phyloP scores from a whole-genome alignment of 1,140 invertebrate species.

The Oscheius sp. region DNA sequence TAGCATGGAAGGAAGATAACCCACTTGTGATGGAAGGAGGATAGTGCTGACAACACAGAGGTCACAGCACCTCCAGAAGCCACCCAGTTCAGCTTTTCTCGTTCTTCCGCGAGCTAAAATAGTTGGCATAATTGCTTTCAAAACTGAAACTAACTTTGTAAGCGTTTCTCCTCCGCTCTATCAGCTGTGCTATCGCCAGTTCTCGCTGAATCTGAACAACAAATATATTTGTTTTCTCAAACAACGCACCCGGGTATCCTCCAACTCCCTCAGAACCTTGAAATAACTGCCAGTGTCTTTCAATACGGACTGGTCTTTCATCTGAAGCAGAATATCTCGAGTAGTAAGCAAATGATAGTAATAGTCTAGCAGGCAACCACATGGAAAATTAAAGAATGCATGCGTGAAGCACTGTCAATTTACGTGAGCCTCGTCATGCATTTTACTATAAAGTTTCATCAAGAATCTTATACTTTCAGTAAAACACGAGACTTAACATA shows the following conservation, averaged over 20 bases:
- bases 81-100: slow-evolving; percentile 29
- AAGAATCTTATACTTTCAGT: too few relatives aligned
- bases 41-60: not conserved
- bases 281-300: not conserved
- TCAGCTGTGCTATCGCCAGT: slow-evolving; percentile 16
- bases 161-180: slow-evolving; percentile 12
- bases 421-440: too few relatives aligned
- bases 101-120: slow-evolving; percentile 20
- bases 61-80: slow-evolving; percentile 12
- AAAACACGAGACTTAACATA: too few relatives aligned
- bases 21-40: slow-evolving; percentile 24
- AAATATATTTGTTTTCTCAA: not conserved
- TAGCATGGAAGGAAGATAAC: not conserved
- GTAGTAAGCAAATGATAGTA: too few relatives aligned
- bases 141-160: not conserved
- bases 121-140: not conserved
- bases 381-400: too few relatives aligned
- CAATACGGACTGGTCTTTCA: too few relatives aligned
- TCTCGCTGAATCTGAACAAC: slow-evolving; percentile 17
- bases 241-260: slow-evolving; percentile 6
- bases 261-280: slow-evolving; percentile 5
- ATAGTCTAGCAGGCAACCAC: too few relatives aligned
- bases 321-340: too few relatives aligned
- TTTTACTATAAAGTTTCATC: too few relatives aligned
- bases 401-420: too few relatives aligned